Evolutionary conservation across 92 coral and sea anemone species (phyloP), one percentile per base, ranked within the genome.

Genomic region (Epizoanthus rinbou): DNA sequence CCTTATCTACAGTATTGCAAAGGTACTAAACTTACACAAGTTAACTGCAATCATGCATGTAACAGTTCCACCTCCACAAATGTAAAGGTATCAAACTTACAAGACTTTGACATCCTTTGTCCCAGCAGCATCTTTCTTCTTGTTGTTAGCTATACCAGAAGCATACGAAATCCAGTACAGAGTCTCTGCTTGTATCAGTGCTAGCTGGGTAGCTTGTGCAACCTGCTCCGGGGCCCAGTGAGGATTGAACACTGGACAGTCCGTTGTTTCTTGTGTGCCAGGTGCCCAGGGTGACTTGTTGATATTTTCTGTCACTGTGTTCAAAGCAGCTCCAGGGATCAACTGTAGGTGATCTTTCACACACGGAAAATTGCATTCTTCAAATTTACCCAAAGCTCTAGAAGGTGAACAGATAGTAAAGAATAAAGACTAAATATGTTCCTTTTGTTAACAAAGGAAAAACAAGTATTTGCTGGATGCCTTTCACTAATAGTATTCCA

Each of bases 371-470:
- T 96, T 91, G 15, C 84, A 85, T 28, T 94, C 99, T 81, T 96
- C 99, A 90, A 96, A 96, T 80, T 87, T 92, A 81, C 94, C 89
- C 80, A 96, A 70, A 21, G 99, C 97, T 69, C 99, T 96, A 63
- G 21, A 86, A 16, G 50, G 31, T 8, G 35, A 41, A 57, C 22
- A 24, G 66, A 43, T 15, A 19, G 73, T 0, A 14, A 28, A 37
- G 9, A 28, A 16, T 67, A 8, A 28, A 37, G n/a, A 28, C 5
- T 67, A 8, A 67, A 50, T 50, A 50, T 50, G 54, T 50, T 10
- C 43, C 5, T 37, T 6, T 37, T 37, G 8, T 15, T 50, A 50
- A 50, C 54, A 50, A 50, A 50, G 16, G 1, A 47, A 47, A 47
- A 50, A 1, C 54, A 50, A 50, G 54, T 9, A 50, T 50, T 10